phyloP scores from a whole-genome alignment of 1,140 invertebrate species.

The Anastrepha ludens region DNA sequence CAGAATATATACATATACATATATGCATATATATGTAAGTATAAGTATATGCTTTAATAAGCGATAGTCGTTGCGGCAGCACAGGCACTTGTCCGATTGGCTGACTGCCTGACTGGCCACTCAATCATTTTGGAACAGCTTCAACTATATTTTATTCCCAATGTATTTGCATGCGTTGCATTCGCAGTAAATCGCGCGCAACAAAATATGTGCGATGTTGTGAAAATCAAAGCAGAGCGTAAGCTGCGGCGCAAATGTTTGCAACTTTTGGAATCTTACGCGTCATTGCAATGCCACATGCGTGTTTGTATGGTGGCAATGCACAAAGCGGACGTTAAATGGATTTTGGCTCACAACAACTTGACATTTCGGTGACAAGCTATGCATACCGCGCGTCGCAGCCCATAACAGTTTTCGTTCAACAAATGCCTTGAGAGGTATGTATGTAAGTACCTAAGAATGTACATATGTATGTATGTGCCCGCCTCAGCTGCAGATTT shows the following conservation, averaged over 20 bases:
- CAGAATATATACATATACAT: too few relatives aligned
- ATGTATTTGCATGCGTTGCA: slow-evolving; percentile 21
- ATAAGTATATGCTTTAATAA: not conserved
- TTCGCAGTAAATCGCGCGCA: not conserved
- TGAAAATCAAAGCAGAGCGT: slow-evolving; percentile 4
- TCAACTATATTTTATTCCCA: not conserved
- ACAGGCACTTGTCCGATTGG: not conserved
- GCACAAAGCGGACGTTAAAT: slow-evolving; percentile 48
- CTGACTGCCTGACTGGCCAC: slow-evolving; percentile 8
- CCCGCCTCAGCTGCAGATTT: not conserved
- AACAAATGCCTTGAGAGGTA: not conserved
- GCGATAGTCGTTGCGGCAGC: not conserved
- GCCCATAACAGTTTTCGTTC: slow-evolving; percentile 8
- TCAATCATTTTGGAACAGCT: not conserved
- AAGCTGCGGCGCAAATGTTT: not conserved
- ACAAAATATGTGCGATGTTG: not conserved
- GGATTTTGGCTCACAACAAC: slow-evolving; percentile 53
- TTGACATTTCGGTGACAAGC: slow-evolving; percentile 57
- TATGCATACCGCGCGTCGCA: slow-evolving; percentile 9
- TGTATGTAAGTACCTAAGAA: not conserved
- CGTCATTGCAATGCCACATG: not conserved
- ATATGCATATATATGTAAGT: not conserved
- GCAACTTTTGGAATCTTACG: slow-evolving; percentile 26
- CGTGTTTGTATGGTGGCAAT: not conserved
- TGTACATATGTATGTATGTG: not conserved